phyloP scores from a whole-genome alignment of 1,140 invertebrate species.

The Ooceraea biroi region DNA sequence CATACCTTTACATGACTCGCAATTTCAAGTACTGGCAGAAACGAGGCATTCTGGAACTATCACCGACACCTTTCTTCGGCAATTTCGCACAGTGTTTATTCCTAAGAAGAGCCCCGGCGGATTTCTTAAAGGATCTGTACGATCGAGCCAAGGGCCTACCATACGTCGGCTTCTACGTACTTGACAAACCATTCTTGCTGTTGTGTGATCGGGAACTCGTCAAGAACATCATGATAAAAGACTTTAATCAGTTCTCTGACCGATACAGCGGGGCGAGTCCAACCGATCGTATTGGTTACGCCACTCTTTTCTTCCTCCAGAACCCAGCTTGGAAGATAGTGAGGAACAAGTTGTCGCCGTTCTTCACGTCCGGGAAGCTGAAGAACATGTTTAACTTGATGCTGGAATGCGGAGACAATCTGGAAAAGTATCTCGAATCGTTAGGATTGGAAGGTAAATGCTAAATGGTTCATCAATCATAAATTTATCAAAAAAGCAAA shows the following conservation, averaged over 20 bases:
- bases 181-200: slow-evolving; percentile 82
- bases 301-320: slow-evolving; percentile 78
- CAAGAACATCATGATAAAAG: slow-evolving; percentile 85
- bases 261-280: slow-evolving; percentile 68
- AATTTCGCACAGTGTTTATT: slow-evolving; percentile 75
- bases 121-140: slow-evolving; percentile 70
- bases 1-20: slow-evolving; percentile 79
- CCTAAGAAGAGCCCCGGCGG: slow-evolving; percentile 32
- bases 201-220: slow-evolving; percentile 84
- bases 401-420: slow-evolving; percentile 78
- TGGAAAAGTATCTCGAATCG: slow-evolving; percentile 78
- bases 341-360: slow-evolving; percentile 81
- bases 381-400: slow-evolving; percentile 85
- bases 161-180: slow-evolving; percentile 80
- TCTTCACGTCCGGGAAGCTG: slow-evolving; percentile 83
- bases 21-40: slow-evolving; percentile 84
- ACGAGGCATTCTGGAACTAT: slow-evolving; percentile 73
- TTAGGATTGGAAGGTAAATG: slow-evolving; percentile 67
- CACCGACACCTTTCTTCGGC: slow-evolving; percentile 79
- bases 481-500: no score
- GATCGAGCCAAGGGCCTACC: slow-evolving; percentile 52
- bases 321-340: slow-evolving; percentile 83
- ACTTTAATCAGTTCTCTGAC: slow-evolving; percentile 84
- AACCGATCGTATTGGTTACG: slow-evolving; percentile 72
- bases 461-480: not conserved